phyloP scores from a whole-genome alignment of 2,888 invertebrate species.

The Nomada fabriciana region DNA sequence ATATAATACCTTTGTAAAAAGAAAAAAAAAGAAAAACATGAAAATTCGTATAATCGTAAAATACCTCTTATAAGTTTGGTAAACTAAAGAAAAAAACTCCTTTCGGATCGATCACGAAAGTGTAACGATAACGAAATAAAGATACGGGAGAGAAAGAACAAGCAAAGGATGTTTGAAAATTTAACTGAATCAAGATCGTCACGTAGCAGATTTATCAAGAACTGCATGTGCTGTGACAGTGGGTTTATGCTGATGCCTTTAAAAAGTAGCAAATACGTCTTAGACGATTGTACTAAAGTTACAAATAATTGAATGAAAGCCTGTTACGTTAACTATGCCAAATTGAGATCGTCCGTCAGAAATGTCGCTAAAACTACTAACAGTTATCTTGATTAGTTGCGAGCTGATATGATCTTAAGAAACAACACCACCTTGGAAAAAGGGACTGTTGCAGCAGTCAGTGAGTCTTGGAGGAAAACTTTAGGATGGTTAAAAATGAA shows the following conservation, averaged over 20 bases:
- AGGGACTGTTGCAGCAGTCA: slow-evolving; percentile 41
- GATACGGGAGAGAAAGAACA: slow-evolving; percentile 36
- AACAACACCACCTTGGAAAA: slow-evolving; percentile 29
- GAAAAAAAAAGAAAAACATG: slow-evolving; percentile 46
- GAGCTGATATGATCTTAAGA: slow-evolving; percentile 51
- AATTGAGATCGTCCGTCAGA: slow-evolving; percentile 57
- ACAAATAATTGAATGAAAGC: slow-evolving; percentile 42
- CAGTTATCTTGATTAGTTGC: slow-evolving; percentile 41
- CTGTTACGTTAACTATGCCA: slow-evolving; percentile 56
- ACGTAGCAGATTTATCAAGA: slow-evolving; percentile 44
- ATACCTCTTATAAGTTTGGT: slow-evolving; percentile 46
- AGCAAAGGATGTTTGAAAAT: slow-evolving; percentile 41
- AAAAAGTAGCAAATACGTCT: slow-evolving; percentile 50
- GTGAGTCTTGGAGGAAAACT: slow-evolving; percentile 53
- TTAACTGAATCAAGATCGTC: slow-evolving; percentile 43
- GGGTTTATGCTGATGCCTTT: slow-evolving; percentile 63
- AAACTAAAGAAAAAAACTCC: slow-evolving; percentile 2
- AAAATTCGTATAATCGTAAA: slow-evolving; percentile 48
- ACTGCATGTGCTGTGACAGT: slow-evolving; percentile 43
- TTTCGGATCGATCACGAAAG: slow-evolving; percentile 35
- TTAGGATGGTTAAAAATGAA: slow-evolving; percentile 52
- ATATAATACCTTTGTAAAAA: slow-evolving; percentile 60
- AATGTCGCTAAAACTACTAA: slow-evolving; percentile 39
- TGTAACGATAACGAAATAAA: slow-evolving; percentile 31
- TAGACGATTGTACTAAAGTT: slow-evolving; percentile 62